Conservation (phyloP, 2,888 invertebrate genomes). For the Trisateles emortualis region DNA sequence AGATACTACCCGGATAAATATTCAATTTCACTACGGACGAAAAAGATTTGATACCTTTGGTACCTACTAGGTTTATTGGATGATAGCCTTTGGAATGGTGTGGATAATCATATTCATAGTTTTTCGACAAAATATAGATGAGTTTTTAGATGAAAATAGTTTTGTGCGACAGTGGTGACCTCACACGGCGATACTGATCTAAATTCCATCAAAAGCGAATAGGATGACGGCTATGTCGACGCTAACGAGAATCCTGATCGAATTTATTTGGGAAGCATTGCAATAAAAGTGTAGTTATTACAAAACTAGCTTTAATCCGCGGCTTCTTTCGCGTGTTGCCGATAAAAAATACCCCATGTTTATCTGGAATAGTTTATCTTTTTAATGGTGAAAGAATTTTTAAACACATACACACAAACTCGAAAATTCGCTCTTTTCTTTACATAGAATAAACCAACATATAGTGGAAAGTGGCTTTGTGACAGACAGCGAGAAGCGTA, state of each 20-base stretch:
- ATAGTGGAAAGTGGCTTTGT: too few species aligned
- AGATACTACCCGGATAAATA: slow-evolving; percentile 87
- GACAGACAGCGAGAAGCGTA: too few species aligned
- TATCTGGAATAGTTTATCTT: too few species aligned
- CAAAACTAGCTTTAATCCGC: too few species aligned
- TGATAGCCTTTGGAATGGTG: slow-evolving; percentile 84
- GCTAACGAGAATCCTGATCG: slow-evolving; percentile 22
- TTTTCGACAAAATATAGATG: slow-evolving; percentile 73
- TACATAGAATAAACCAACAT: too few species aligned
- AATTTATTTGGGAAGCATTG: slow-evolving; percentile 24
- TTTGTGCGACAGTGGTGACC: slow-evolving; percentile 57
- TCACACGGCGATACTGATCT: slow-evolving; percentile 48
- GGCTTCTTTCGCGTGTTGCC: too few species aligned
- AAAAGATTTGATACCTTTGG: slow-evolving; percentile 86
- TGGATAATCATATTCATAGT: slow-evolving; percentile 86
- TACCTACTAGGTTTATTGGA: slow-evolving; percentile 84
- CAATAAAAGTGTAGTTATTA: slow-evolving; percentile 7
- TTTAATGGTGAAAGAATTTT: too few species aligned
- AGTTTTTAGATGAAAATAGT: slow-evolving; percentile 67
- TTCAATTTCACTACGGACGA: slow-evolving; percentile 87
- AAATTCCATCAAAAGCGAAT: slow-evolving; percentile 53
- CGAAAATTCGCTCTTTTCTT: too few species aligned
- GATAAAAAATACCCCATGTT: too few species aligned
- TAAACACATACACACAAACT: too few species aligned
- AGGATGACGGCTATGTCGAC: slow-evolving; percentile 34